Conservation (phyloP, 2,888 invertebrate genomes). For the Lithophane leautieri region DNA sequence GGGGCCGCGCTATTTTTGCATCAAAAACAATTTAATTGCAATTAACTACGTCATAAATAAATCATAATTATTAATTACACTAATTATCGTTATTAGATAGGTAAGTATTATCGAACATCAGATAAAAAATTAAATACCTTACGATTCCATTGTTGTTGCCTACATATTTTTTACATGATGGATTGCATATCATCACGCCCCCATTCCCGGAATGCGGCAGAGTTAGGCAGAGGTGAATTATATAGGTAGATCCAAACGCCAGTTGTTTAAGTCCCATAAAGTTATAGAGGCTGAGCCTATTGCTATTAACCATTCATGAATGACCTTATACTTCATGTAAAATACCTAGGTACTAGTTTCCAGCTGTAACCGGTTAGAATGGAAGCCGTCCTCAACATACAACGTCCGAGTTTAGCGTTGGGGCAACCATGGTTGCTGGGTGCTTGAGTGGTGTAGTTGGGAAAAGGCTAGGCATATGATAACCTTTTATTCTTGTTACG, state of each 20-base stretch:
- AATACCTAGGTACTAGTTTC: background rate
- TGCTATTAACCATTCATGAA: background rate
- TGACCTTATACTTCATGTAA: background rate
- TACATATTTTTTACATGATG: background rate
- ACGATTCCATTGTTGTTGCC: background rate
- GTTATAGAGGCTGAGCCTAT: no score
- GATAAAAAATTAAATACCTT: background rate
- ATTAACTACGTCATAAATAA: slow-evolving; percentile 28
- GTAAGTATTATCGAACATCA: background rate
- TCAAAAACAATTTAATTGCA: slow-evolving; percentile 28
- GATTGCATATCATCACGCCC: no score
- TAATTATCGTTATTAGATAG: background rate
- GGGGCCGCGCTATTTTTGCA: slow-evolving; percentile 4
- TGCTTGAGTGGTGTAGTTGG: background rate
- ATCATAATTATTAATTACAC: background rate
- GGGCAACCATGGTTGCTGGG: no score
- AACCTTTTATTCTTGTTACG: background rate
- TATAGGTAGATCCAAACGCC: background rate
- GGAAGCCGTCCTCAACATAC: background rate
- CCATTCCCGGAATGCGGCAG: no score
- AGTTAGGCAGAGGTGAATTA: background rate
- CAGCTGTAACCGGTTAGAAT: background rate
- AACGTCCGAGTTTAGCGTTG: no score
- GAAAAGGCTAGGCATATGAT: background rate
- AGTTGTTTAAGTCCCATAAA: background rate